Base-by-base conservation (phyloP, 2,888 invertebrate species). In the Trachelus stipa region DNA sequence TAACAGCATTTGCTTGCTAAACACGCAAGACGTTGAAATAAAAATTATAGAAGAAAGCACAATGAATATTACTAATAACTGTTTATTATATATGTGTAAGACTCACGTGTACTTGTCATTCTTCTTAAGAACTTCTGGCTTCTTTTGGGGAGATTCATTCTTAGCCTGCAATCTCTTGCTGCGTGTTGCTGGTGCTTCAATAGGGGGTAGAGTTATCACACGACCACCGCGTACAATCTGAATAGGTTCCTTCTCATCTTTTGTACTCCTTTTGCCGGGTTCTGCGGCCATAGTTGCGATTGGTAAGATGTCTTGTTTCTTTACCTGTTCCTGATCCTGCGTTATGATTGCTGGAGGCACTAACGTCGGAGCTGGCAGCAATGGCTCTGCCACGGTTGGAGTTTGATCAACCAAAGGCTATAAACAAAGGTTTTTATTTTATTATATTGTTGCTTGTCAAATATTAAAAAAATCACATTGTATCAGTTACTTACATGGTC, bases 151-250 rank as follows among this genome's bases (percentile, higher is more conserved):
- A 12, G 79, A 76, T n/a, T 87, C 88, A 23, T 80, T 78, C 81
- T 88, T 89, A 0, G 85, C 84, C 80, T 91, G 91, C 9, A 91
- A 86, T 88, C 96, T 95, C 33, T 96, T 95, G 79, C 95, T 94
- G 71, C 96, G 93, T 0, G 97, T 97, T 1, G 96, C 95, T 12
- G 97, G 97, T 34, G 96, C 95, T 91, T 96, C 97, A 77, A 96
- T 96, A 0, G 96, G 96, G 23, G 97, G 97, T 81, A 97, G 92
- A 0, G 95, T 95, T 76, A 96, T 95, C 69, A 96, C 93, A 56
- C 96, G 93, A 1, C 96, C 96, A 88, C 96, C 96, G 33, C 96
- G 92, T 12, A 96, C 93, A 82, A 96, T 95, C 91, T 96, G 96
- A 79, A 95, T 95, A 0, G 94, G 94, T 83, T 95, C 93, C 84